Conservation (phyloP, 2,888 invertebrate genomes). For the Nomada flava region DNA sequence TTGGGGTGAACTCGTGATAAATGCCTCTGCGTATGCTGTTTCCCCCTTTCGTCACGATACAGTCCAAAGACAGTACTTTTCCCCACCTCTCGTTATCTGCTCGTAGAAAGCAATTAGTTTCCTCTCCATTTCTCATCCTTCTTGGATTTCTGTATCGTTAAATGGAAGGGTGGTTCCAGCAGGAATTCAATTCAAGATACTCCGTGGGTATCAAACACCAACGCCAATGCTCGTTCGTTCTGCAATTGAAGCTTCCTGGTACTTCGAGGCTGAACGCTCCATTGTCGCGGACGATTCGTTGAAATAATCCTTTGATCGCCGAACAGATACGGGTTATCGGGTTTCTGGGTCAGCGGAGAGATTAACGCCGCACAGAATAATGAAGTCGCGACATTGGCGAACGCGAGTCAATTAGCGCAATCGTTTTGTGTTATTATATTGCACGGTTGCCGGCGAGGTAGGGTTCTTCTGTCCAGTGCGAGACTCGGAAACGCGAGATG, state of each 20-base stretch:
- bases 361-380: conserved; percentile 23
- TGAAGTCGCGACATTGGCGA: conserved; percentile 26
- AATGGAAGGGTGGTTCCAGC: too few species aligned
- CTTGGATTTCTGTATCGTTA: too few species aligned
- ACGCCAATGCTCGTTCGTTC: too few species aligned
- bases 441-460: not conserved
- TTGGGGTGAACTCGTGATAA: conserved; percentile 50
- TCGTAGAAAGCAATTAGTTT: conserved; percentile 16
- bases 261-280: too few species aligned
- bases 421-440: not conserved
- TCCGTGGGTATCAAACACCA: too few species aligned
- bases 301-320: conserved; percentile 30
- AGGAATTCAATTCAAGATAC: too few species aligned
- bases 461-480: not conserved
- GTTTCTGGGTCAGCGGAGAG: conserved; percentile 34
- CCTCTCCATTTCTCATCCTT: too few species aligned
- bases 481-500: not conserved
- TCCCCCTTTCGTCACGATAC: not conserved
- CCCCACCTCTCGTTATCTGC: not conserved
- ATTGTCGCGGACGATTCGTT: conserved; percentile 2
- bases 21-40: conserved; percentile 15
- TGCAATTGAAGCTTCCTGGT: not conserved
- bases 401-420: not conserved
- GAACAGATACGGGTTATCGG: conserved; percentile 25
- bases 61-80: not conserved